Percentiles rank a stretch among this genome's conserved stretches.
These are phyloP conservation scores for Perizoma flavofasciatum DNA, from an alignment of 2,888 invertebrate species.

Conservation along the genomic window DNA sequence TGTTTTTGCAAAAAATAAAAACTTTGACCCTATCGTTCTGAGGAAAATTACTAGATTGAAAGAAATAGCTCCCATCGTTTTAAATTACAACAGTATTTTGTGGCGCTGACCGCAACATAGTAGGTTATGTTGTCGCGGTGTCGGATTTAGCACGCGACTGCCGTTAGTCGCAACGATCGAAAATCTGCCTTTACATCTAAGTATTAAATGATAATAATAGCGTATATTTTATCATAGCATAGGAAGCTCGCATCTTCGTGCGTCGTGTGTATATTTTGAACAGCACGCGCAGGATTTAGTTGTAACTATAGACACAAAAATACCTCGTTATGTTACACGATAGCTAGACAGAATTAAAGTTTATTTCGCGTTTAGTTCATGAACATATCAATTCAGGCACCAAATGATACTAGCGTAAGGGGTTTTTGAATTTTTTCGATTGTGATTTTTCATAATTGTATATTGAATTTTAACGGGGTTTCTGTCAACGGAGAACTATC, in stretches of 20 bases:
- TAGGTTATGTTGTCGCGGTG: too few species aligned
- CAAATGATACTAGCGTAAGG: slow-evolving; percentile 80
- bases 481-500: slow-evolving; percentile 41
- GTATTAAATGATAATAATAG: slow-evolving; percentile 83
- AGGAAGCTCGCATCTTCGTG: slow-evolving; percentile 67
- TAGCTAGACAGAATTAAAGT: slow-evolving; percentile 75
- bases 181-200: slow-evolving; percentile 75
- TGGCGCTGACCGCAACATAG: too few species aligned
- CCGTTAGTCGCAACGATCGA: slow-evolving; percentile 20
- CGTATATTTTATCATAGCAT: slow-evolving; percentile 76
- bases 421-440: slow-evolving; percentile 67
- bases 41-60: too few species aligned
- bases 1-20: too few species aligned
- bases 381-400: slow-evolving; percentile 83
- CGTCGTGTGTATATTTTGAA: slow-evolving; percentile 62
- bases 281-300: slow-evolving; percentile 70
- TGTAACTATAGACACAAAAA: slow-evolving; percentile 76
- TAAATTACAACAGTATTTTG: too few species aligned
- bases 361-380: slow-evolving; percentile 79
- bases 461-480: slow-evolving; percentile 47
- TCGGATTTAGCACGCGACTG: slow-evolving; percentile 11
- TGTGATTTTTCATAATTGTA: slow-evolving; percentile 60
- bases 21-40: too few species aligned
- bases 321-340: slow-evolving; percentile 81
- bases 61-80: too few species aligned